A percentile compares a stretch with the other conserved stretches of the same genome.
These are phyloP conservation scores for Eidolon dupreanum DNA, from an alignment of 2,797 vertebrate genomes.

Conservation along the genomic window DNA sequence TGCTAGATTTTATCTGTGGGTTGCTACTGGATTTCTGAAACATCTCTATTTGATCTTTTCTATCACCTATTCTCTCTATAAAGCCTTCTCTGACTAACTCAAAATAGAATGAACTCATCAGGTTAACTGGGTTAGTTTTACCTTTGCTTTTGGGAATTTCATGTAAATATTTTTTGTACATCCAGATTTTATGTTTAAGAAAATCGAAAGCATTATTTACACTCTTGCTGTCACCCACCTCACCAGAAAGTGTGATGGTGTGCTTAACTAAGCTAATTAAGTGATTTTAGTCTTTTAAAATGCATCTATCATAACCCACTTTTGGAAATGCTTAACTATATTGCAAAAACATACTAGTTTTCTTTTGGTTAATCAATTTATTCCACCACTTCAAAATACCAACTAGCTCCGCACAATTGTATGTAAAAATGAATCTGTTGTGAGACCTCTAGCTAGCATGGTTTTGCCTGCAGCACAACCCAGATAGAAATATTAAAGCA, in stretches of 20 bases:
- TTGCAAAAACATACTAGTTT: background rate
- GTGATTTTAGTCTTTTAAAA: constrained; percentile 27
- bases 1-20: background rate
- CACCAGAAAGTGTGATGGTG: background rate
- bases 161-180: background rate
- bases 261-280: constrained; percentile 53
- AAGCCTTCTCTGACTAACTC: background rate
- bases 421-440: background rate
- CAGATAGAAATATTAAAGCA: background rate
- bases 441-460: background rate
- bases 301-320: constrained; percentile 32
- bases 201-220: background rate
- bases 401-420: background rate
- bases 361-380: constrained; percentile 42
- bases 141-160: background rate
- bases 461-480: background rate
- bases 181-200: constrained; percentile 10
- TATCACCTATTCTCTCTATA: background rate
- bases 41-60: background rate
- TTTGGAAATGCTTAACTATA: constrained; percentile 32
- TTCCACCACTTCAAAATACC: constrained; percentile 3
- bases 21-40: background rate
- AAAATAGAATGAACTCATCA: background rate
- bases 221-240: background rate
- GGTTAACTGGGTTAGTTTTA: background rate